These are phyloP conservation scores for Fabriciana adippe DNA, from an alignment of 2,888 invertebrate genomes.

Conservation along the genomic window DNA sequence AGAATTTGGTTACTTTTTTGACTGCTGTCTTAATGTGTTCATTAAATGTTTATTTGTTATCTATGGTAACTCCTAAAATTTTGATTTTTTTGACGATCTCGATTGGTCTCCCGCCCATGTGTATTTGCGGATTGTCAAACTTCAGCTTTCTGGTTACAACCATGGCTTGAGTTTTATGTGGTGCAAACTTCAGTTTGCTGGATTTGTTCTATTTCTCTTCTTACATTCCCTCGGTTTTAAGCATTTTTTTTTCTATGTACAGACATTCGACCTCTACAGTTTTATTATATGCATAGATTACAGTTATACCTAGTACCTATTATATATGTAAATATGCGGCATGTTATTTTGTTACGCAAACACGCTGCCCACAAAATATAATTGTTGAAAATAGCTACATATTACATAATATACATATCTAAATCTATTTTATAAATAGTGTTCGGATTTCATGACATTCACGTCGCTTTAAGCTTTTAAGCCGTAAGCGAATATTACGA, in stretches of 20 bases:
- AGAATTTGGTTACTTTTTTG: background rate
- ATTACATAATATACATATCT: too few species aligned
- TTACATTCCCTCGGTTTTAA: too few species aligned
- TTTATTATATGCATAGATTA: background rate
- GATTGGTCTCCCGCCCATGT: background rate
- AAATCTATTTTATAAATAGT: too few species aligned
- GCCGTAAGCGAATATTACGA: background rate
- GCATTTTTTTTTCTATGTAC: too few species aligned
- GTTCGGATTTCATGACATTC: background rate
- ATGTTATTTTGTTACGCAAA: background rate
- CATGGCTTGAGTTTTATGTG: too few species aligned
- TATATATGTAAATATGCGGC: slow-evolving; percentile 6
- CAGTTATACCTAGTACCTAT: background rate
- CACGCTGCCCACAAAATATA: too few species aligned
- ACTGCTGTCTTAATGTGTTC: background rate
- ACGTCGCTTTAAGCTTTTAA: background rate
- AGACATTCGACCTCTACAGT: too few species aligned
- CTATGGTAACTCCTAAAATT: background rate
- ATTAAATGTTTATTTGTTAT: slow-evolving; percentile 6
- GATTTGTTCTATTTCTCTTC: too few species aligned
- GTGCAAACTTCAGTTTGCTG: too few species aligned
- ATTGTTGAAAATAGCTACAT: too few species aligned
- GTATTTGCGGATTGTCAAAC: background rate
- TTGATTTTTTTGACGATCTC: too few species aligned
- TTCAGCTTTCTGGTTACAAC: background rate